Conservation (phyloP, 2,113 vertebrate species). For the Fulica atra region DNA sequence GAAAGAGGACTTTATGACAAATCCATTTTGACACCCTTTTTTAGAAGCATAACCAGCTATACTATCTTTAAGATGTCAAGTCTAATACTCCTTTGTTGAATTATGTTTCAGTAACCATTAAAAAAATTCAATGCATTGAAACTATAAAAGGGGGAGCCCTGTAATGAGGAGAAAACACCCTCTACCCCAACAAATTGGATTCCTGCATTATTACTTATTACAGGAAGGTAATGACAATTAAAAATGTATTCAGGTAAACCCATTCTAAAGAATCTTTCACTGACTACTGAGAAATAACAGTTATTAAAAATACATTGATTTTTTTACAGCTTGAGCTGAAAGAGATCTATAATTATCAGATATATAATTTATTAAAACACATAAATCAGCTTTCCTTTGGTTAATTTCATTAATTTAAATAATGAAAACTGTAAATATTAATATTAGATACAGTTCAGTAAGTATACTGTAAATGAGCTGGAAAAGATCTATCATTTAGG, state of each 20-base stretch:
- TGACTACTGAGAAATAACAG: background rate
- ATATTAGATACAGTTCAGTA: slow-evolving; percentile 1
- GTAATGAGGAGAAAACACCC: background rate
- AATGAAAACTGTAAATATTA: slow-evolving; percentile 29
- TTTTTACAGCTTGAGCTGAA: background rate
- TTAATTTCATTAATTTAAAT: slow-evolving; percentile 27
- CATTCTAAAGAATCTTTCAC: background rate
- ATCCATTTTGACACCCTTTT: background rate
- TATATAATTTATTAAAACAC: slow-evolving; percentile 7
- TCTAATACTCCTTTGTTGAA: background rate
- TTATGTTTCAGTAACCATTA: background rate
- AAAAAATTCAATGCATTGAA: background rate
- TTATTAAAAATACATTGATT: slow-evolving; percentile 11
- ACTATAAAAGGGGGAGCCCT: background rate
- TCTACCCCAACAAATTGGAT: background rate
- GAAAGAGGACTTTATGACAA: background rate
- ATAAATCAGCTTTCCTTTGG: background rate
- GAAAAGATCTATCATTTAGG: background rate
- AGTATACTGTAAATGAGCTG: background rate
- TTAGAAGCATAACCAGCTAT: background rate
- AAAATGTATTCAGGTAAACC: background rate
- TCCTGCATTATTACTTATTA: background rate
- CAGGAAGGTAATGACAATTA: background rate
- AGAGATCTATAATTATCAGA: background rate
- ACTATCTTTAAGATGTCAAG: background rate